Evolutionary conservation across 2,113 vertebrate genomes (phyloP).

Genomic region (Nibea coibor): DNA sequence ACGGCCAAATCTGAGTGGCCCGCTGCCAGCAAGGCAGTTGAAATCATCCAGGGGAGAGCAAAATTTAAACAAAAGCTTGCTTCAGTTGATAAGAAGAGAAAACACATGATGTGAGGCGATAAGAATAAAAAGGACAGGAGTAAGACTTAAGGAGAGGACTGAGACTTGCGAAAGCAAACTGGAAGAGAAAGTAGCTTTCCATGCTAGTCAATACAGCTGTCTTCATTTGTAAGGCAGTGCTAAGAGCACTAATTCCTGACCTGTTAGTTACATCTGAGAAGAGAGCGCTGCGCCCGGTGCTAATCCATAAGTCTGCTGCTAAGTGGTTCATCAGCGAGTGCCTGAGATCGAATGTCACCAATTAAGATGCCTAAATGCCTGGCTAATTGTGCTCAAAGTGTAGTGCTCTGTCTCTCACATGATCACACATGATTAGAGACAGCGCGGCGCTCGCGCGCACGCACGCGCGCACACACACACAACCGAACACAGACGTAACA

Average conservation of each 20-base stretch:
- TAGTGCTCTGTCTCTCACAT: conserved; percentile 71
- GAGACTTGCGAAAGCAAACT: conserved; percentile 38
- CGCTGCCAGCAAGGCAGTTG: conserved; percentile 44
- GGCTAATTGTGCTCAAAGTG: conserved; percentile 85
- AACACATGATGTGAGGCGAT: conserved; percentile 40
- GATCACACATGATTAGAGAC: conserved; percentile 71
- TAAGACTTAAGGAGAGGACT: conserved; percentile 23
- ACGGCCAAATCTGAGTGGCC: conserved; percentile 58
- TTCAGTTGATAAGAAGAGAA: conserved; percentile 53
- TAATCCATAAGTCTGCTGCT: conserved; percentile 86
- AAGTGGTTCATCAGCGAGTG: conserved; percentile 82
- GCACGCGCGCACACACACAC: conserved; percentile 1
- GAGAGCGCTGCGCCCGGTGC: conserved; percentile 67
- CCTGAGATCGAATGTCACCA: conserved; percentile 84
- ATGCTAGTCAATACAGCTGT: conserved; percentile 74
- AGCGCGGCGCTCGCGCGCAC: conserved; percentile 37
- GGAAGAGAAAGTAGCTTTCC: conserved; percentile 53
- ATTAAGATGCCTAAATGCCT: conserved; percentile 86
- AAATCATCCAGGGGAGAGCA: conserved; percentile 35
- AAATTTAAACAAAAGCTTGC: conserved; percentile 56
- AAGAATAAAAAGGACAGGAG: conserved; percentile 31
- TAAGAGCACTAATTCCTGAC: conserved; percentile 84
- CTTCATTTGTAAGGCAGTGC: conserved; percentile 75
- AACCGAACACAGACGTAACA: conserved; percentile 28
- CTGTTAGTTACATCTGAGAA: conserved; percentile 83